phyloP scores from a whole-genome alignment of 2,113 vertebrate genomes.

The Calyptomena viridis region DNA sequence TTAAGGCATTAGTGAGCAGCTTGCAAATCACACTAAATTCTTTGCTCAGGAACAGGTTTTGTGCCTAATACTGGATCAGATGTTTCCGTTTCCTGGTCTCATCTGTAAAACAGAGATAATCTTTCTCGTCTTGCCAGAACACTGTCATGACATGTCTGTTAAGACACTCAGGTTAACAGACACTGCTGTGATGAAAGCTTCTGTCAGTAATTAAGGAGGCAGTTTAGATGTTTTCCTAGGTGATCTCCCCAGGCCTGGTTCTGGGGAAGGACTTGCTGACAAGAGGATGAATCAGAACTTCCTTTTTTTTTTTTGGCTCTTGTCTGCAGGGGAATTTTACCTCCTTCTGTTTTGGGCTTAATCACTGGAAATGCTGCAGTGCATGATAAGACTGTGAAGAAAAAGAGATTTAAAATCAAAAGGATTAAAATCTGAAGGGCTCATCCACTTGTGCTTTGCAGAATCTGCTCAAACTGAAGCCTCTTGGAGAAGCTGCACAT shows the following conservation, averaged over 20 bases:
- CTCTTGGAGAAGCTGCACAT: neutral
- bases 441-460: neutral
- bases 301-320: neutral
- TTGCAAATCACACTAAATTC: neutral
- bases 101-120: neutral
- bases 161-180: neutral
- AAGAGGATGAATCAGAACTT: neutral
- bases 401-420: conserved; percentile 44
- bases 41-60: neutral
- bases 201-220: neutral
- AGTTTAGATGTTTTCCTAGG: neutral
- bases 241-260: neutral
- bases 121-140: neutral
- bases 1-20: neutral
- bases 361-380: conserved; percentile 18
- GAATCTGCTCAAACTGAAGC: neutral
- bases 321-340: neutral
- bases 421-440: conserved; percentile 46
- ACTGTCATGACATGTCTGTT: neutral
- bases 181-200: neutral
- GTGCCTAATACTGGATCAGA: neutral
- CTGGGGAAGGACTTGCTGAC: neutral
- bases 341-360: neutral
- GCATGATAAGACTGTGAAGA: neutral
- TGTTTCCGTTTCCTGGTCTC: neutral